A percentile compares a stretch with the other conserved stretches of the same genome.
Conservation (phyloP, 64 coral and sea anemone genomes). For the Orbicella faveolata region DNA sequence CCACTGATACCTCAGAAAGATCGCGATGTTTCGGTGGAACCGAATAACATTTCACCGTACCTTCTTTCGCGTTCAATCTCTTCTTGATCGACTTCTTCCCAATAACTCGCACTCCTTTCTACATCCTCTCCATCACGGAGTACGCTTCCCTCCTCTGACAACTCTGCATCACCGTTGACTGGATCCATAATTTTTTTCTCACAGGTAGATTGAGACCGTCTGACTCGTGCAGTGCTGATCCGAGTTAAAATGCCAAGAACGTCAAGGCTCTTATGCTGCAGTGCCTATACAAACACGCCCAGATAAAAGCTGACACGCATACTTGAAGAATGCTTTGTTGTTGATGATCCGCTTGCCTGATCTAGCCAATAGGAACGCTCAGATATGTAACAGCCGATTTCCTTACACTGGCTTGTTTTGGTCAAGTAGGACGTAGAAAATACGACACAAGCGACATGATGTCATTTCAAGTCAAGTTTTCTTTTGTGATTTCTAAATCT, state of each 20-base stretch:
- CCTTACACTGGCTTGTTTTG: background rate
- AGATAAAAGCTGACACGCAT: slow-evolving; percentile 1
- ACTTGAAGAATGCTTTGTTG: background rate
- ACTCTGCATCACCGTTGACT: background rate
- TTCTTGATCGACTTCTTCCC: slow-evolving; percentile 23
- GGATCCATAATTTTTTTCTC: slow-evolving; percentile 1
- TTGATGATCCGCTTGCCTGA: background rate
- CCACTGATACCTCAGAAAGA: background rate
- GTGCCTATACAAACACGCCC: slow-evolving; percentile 25
- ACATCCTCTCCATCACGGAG: background rate
- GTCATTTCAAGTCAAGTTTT: background rate
- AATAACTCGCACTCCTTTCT: background rate
- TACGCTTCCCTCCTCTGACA: background rate
- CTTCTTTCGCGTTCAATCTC: slow-evolving; percentile 26
- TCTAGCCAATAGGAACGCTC: background rate
- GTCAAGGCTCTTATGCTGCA: background rate
- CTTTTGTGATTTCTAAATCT: background rate
- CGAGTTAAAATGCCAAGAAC: background rate
- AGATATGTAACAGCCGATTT: background rate
- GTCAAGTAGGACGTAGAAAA: background rate
- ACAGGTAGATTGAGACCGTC: background rate
- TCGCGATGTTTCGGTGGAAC: background rate
- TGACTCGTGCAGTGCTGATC: background rate
- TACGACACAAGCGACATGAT: background rate
- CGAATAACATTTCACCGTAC: background rate